A percentile compares a stretch with the other conserved stretches of the same genome.
These are phyloP conservation scores for Bos javanicus DNA, from an alignment of 2,113 vertebrate genomes.

Conservation along the genomic window DNA sequence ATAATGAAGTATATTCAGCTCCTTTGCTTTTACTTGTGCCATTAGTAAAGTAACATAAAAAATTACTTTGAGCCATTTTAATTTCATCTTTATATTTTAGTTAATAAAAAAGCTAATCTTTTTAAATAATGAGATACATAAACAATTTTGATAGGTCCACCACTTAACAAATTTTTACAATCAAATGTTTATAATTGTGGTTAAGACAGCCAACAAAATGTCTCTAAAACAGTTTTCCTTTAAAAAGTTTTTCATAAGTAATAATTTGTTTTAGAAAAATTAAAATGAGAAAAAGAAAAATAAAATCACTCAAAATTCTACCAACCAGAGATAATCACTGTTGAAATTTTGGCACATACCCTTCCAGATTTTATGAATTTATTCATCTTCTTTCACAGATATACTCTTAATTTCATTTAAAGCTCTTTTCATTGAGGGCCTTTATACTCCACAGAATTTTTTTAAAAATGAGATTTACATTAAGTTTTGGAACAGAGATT, in stretches of 20 bases:
- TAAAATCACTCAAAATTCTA: neutral
- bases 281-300: neutral
- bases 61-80: neutral
- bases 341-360: neutral
- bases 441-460: neutral
- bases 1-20: neutral
- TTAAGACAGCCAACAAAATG: slow-evolving; percentile 15
- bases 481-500: neutral
- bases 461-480: neutral
- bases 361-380: neutral
- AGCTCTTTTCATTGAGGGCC: neutral
- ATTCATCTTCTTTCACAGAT: neutral
- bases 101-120: neutral
- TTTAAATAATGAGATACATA: neutral
- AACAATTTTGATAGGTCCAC: neutral
- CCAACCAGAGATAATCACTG: neutral
- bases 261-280: slow-evolving; percentile 19
- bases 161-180: neutral
- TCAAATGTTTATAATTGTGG: neutral
- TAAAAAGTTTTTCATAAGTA: neutral
- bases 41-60: slow-evolving; percentile 9
- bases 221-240: slow-evolving; percentile 4
- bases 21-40: neutral
- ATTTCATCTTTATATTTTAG: slow-evolving; percentile 15
- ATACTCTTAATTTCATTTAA: neutral